Percentiles rank a stretch among this genome's conserved stretches.
Conservation (phyloP, 2,888 invertebrate genomes). For the Tetanocera ferruginea region DNA sequence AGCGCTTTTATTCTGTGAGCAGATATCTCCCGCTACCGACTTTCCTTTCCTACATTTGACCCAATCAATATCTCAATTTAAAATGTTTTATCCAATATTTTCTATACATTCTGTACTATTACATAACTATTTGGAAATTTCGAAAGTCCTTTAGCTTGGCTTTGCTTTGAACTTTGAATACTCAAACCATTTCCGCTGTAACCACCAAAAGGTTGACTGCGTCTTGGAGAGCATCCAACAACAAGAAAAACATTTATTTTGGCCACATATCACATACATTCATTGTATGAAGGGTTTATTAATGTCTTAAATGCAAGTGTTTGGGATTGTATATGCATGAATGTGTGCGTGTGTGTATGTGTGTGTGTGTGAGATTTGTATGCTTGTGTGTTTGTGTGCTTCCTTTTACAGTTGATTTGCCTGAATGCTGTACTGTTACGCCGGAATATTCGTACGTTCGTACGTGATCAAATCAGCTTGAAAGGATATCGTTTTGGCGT, state of each 20-base stretch:
- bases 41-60: neutral
- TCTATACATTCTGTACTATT: conserved; percentile 11
- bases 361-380: conserved; percentile 1
- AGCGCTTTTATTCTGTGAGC: no score
- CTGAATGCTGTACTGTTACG: conserved; percentile 54
- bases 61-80: neutral
- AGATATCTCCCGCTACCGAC: neutral
- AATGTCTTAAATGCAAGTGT: conserved; percentile 63
- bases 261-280: conserved; percentile 34
- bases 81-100: neutral
- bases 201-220: neutral
- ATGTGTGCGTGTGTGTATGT: conserved; percentile 4
- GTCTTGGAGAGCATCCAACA: neutral
- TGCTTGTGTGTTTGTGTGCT: conserved; percentile 7
- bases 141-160: neutral
- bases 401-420: conserved; percentile 57
- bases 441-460: conserved; percentile 63
- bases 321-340: conserved; percentile 17
- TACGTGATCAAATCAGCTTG: conserved; percentile 71
- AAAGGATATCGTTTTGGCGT: conserved; percentile 59
- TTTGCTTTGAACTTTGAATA: no score
- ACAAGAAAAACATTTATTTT: conserved; percentile 55
- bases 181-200: neutral
- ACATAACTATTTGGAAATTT: conserved; percentile 23
- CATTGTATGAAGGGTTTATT: conserved; percentile 49